A percentile compares a stretch with the other conserved stretches of the same genome.
These are phyloP conservation scores for Pungitius pungitius DNA, from an alignment of 2,113 vertebrate genomes.

Conservation along the genomic window DNA sequence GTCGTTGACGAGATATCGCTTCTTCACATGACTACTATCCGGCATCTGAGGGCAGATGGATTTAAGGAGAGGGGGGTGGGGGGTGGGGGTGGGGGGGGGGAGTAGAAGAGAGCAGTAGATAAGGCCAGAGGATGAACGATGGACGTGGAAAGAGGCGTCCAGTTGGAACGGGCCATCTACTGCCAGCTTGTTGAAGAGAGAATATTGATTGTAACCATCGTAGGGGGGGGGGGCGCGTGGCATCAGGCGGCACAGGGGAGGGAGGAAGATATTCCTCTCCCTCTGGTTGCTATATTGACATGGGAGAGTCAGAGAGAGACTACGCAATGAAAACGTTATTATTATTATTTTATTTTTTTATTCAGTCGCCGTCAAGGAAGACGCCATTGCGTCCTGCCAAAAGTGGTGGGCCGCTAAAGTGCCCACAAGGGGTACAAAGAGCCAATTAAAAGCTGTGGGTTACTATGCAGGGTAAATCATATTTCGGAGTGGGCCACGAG, in stretches of 20 bases:
- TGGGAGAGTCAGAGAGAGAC: background rate
- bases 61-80: background rate
- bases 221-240: constrained; percentile 32
- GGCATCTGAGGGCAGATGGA: constrained; percentile 24
- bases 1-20: background rate
- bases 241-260: constrained; percentile 17
- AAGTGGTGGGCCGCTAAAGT: constrained; percentile 35
- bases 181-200: constrained; percentile 67
- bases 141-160: constrained; percentile 29
- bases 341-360: constrained; percentile 9
- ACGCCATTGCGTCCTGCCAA: constrained; percentile 32
- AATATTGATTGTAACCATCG: constrained; percentile 73
- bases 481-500: constrained; percentile 43
- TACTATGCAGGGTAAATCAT: constrained; percentile 51
- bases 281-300: constrained; percentile 11
- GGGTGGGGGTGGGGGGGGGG: no score
- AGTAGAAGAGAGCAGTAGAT: background rate
- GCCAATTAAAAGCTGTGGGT: constrained; percentile 58
- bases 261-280: constrained; percentile 27
- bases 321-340: constrained; percentile 31
- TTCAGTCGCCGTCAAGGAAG: constrained; percentile 15
- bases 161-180: constrained; percentile 56
- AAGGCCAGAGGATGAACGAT: constrained; percentile 22
- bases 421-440: constrained; percentile 50
- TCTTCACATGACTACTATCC: constrained; percentile 14